Conservation (phyloP, 2,888 invertebrate genomes). For the Coelopa pilipes region DNA sequence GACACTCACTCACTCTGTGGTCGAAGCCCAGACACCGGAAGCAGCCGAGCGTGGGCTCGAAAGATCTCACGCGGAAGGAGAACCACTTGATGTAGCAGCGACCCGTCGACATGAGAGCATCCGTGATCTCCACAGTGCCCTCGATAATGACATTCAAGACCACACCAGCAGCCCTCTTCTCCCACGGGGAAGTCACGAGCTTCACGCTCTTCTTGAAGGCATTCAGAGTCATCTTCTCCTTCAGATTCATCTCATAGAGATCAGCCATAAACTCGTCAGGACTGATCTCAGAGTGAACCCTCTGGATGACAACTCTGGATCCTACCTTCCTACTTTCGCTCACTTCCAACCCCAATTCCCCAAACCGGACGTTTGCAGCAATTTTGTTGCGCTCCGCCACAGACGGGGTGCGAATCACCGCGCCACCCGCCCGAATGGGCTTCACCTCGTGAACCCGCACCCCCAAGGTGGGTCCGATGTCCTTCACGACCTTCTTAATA, state of each 20-base stretch:
- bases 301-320: conserved; percentile 19
- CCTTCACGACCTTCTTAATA: not conserved
- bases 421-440: conserved; percentile 10
- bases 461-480: not conserved
- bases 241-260: conserved; percentile 1
- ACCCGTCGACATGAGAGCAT: not conserved
- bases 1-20: not conserved
- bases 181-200: conserved; percentile 37
- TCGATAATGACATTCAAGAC: conserved; percentile 31
- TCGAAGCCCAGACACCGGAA: not conserved
- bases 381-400: conserved; percentile 32
- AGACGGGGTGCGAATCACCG: conserved; percentile 39
- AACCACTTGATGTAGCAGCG: conserved; percentile 36
- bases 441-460: not conserved
- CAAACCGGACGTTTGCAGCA: conserved; percentile 36
- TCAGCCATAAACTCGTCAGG: conserved; percentile 38
- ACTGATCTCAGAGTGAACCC: conserved; percentile 31
- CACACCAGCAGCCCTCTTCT: not conserved
- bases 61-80: conserved; percentile 8
- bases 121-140: not conserved
- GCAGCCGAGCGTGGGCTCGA: not conserved
- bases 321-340: conserved; percentile 9
- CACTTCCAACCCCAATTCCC: conserved; percentile 25
- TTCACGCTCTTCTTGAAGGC: conserved; percentile 31
- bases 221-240: not conserved